Conservation (phyloP, 2,113 vertebrate species). For the Centropristis striata region DNA sequence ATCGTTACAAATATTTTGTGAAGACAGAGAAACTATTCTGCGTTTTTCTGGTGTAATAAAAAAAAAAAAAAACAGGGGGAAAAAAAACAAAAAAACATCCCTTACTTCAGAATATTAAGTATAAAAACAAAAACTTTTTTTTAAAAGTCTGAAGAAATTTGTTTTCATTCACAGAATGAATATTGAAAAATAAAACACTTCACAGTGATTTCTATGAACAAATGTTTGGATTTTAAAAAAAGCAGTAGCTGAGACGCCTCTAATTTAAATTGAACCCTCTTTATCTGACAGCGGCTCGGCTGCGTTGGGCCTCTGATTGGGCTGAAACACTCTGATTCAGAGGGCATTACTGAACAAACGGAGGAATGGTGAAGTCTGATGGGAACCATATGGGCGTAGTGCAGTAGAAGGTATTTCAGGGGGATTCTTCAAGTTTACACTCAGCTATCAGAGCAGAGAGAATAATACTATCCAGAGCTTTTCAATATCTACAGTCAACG, state of each 20-base stretch:
- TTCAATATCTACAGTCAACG: conserved; percentile 38
- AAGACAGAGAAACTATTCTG: background rate
- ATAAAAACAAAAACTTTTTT: conserved; percentile 52
- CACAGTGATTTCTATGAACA: conserved; percentile 32
- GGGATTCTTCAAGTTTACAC: conserved; percentile 67
- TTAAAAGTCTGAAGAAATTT: conserved; percentile 33
- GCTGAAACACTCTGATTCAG: conserved; percentile 53
- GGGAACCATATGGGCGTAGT: conserved; percentile 72
- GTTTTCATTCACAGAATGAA: conserved; percentile 88
- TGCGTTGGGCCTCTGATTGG: conserved; percentile 66
- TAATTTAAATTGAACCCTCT: conserved; percentile 33
- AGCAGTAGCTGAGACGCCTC: conserved; percentile 17
- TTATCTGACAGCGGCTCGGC: conserved; percentile 39
- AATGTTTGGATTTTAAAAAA: background rate
- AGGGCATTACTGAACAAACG: conserved; percentile 57
- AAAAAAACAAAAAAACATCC: background rate
- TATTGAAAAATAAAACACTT: conserved; percentile 54
- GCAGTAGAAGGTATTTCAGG: conserved; percentile 50
- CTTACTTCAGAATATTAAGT: conserved; percentile 20
- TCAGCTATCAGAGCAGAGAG: conserved; percentile 52
- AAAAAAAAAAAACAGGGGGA: no score
- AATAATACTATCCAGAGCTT: conserved; percentile 64
- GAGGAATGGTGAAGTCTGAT: conserved; percentile 70
- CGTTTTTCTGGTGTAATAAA: conserved; percentile 15
- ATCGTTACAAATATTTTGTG: background rate